Percentiles rank a stretch among this genome's conserved stretches.
These are phyloP conservation scores for Stegastes partitus DNA, from an alignment of 2,113 vertebrate species.

Conservation along the genomic window DNA sequence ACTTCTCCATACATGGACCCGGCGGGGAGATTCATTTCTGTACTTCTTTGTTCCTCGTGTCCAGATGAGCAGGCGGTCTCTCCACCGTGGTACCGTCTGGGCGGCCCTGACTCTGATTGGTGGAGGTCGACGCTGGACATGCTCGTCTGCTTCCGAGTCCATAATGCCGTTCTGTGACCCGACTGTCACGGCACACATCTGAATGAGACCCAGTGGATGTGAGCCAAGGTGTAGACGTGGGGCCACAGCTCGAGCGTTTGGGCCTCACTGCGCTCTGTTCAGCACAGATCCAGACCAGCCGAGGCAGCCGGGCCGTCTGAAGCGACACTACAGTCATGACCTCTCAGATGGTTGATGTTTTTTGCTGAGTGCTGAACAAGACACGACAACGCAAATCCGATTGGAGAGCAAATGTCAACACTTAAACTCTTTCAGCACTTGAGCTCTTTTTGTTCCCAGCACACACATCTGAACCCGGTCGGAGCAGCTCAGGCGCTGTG, in stretches of 20 bases:
- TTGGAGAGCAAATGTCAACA: slow-evolving; percentile 44
- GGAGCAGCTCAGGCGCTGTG: slow-evolving; percentile 30
- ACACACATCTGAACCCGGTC: slow-evolving; percentile 39
- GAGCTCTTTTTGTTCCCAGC: slow-evolving; percentile 9
- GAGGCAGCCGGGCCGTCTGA: neutral
- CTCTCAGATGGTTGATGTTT: slow-evolving; percentile 21
- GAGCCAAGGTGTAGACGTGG: slow-evolving; percentile 27
- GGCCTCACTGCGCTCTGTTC: neutral
- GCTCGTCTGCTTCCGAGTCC: slow-evolving; percentile 7
- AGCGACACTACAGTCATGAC: slow-evolving; percentile 8
- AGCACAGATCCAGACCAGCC: slow-evolving; percentile 13
- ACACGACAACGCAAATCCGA: slow-evolving; percentile 15
- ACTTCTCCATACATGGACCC: slow-evolving; percentile 50
- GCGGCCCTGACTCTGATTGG: slow-evolving; percentile 8
- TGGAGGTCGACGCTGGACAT: neutral
- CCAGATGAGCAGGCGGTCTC: slow-evolving; percentile 36
- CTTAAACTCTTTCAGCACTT: slow-evolving; percentile 25
- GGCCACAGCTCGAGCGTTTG: neutral
- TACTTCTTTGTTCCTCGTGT: slow-evolving; percentile 36
- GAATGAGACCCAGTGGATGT: slow-evolving; percentile 11
- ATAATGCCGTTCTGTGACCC: slow-evolving; percentile 8
- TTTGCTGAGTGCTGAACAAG: slow-evolving; percentile 12
- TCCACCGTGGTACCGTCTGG: slow-evolving; percentile 21
- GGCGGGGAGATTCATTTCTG: slow-evolving; percentile 27
- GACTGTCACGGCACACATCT: slow-evolving; percentile 25